Evolutionary conservation across 2,797 vertebrate species (phyloP), one percentile per base, ranked within the genome.

Genomic region (Catostomus latipinnis): DNA sequence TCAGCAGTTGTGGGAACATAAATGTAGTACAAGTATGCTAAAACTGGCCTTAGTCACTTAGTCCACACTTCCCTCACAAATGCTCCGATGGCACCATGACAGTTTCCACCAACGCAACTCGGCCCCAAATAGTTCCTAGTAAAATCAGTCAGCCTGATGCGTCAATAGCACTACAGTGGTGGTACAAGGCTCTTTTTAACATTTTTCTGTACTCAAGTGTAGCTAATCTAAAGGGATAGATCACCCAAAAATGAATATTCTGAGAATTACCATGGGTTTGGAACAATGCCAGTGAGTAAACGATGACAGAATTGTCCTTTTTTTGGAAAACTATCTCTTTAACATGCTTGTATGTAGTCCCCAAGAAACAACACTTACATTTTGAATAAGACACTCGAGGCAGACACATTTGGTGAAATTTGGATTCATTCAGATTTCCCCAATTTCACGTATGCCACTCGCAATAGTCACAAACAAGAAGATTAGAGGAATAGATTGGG

Each of bases 401-500:
- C 54, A 68, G 74, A 68, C 54, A 56, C 0, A 34, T 18, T 58
- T 54, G 22, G 53, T 71, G 58, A 75, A 58, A 62, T 57, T 80
- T 16, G 10, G 43, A 56, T 52, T 77, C 16, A 57, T 80, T 74
- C 53, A 34, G 68, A 63, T 71, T 62, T 8, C 43, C 50, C 14
- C 48, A 54, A 53, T 63, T 82, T 66, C 78, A 78, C 60, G 43
- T 68, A 7, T 52, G 8, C 88, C 89, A 84, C 89, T 90, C 88
- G 53, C 87, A 90, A 88, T 90, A 87, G 70, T 88, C 85, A 83
- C 54, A n/a, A 63, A 89, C 53, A 8, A 61, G 82, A 94, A 90
- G 92, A 92, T 80, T 90, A 79, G 90, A 92, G 92, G 91, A 94
- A 93, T 92, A 61, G 88, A 82, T 82, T 80, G 70, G 84, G 86